Evolutionary conservation across 2,113 vertebrate genomes (phyloP).

Genomic region (Hepsetus odoe): DNA sequence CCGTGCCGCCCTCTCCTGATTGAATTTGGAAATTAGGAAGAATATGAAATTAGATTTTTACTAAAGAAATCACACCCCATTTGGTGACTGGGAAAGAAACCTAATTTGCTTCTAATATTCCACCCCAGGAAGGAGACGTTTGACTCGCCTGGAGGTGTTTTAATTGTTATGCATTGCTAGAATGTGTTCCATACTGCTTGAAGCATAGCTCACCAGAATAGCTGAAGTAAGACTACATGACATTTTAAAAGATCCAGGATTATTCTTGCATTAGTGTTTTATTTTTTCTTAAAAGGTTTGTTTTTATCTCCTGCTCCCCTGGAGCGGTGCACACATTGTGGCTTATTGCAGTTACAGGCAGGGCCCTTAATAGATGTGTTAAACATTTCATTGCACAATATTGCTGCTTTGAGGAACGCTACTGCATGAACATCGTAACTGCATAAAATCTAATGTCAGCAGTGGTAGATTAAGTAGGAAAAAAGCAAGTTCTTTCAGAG

Average conservation of each 20-base stretch:
- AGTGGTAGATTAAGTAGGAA: conserved; percentile 9
- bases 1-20: too few species aligned
- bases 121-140: too few species aligned
- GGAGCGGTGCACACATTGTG: not conserved
- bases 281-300: not conserved
- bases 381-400: conserved; percentile 31
- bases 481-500: not conserved
- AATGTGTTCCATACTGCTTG: conserved; percentile 5
- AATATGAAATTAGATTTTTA: too few species aligned
- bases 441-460: conserved; percentile 10
- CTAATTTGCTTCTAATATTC: too few species aligned
- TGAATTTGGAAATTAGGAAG: too few species aligned
- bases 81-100: too few species aligned
- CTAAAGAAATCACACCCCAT: too few species aligned
- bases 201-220: not conserved
- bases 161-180: not conserved
- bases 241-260: not conserved
- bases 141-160: not conserved
- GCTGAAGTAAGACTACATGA: not conserved
- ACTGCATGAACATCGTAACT: not conserved
- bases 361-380: conserved; percentile 5
- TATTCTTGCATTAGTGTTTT: not conserved
- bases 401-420: conserved; percentile 3
- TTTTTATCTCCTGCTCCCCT: not conserved
- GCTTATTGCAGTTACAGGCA: conserved; percentile 2